These are phyloP conservation scores for Andrena cerasifolii DNA, from an alignment of 1,140 invertebrate species.

Conservation along the genomic window DNA sequence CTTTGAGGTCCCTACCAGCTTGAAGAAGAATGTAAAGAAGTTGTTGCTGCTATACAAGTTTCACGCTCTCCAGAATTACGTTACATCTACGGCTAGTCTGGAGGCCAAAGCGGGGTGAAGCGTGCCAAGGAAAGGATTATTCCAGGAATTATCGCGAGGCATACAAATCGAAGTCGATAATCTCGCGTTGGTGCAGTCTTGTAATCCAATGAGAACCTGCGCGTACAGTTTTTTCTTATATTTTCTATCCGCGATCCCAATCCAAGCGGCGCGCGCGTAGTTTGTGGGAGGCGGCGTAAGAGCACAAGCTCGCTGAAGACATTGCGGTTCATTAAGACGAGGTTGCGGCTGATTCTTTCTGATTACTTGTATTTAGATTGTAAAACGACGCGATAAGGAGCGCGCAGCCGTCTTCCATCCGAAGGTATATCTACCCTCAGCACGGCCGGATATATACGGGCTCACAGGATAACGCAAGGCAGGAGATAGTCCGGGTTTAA, in stretches of 20 bases:
- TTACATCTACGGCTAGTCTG: no score
- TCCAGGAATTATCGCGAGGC: background rate
- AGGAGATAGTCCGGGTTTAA: conserved; percentile 72
- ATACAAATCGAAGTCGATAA: conserved; percentile 2
- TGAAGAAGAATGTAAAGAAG: no score
- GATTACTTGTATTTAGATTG: conserved; percentile 69
- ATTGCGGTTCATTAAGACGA: conserved; percentile 46
- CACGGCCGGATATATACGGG: conserved; percentile 66
- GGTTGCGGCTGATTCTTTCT: conserved; percentile 57
- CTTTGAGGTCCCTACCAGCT: no score
- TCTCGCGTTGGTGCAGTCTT: no score
- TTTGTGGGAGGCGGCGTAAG: background rate
- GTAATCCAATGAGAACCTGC: background rate
- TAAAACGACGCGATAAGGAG: conserved; percentile 71
- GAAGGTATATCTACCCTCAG: conserved; percentile 62
- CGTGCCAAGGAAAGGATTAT: background rate
- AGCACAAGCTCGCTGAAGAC: conserved; percentile 10
- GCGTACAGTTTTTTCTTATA: conserved; percentile 38
- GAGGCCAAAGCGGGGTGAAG: no score
- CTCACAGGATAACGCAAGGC: conserved; percentile 66
- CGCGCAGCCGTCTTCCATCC: conserved; percentile 36
- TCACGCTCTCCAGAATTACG: no score
- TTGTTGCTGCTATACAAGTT: no score
- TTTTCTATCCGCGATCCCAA: conserved; percentile 41
- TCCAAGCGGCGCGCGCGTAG: background rate